A percentile compares a stretch with the other conserved stretches of the same genome.
Conservation (phyloP, 2,888 invertebrate species). For the Andrena dorsata region DNA sequence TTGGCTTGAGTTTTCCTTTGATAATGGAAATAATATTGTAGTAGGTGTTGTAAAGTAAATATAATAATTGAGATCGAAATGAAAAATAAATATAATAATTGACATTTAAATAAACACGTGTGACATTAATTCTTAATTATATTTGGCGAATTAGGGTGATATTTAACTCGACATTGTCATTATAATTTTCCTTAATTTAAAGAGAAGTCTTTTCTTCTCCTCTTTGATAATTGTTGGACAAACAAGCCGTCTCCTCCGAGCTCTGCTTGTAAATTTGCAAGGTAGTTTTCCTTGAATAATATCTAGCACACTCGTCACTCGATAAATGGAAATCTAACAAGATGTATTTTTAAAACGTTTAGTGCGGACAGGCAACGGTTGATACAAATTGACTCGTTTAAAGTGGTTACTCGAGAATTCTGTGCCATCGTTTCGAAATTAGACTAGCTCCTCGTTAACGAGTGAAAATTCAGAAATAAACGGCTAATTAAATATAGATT, state of each 20-base stretch:
- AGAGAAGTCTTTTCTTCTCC: not conserved
- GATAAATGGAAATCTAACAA: constrained; percentile 9
- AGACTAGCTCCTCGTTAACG: too few species aligned
- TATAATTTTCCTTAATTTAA: constrained; percentile 2
- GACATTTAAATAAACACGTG: too few species aligned
- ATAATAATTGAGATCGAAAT: too few species aligned
- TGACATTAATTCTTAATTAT: too few species aligned
- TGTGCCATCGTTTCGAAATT: too few species aligned
- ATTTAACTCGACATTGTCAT: not conserved
- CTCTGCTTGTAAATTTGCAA: not conserved
- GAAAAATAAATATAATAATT: too few species aligned
- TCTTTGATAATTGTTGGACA: not conserved
- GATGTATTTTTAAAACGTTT: not conserved
- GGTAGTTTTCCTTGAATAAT: not conserved
- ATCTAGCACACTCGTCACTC: not conserved
- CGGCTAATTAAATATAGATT: too few species aligned
- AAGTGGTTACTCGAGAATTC: too few species aligned
- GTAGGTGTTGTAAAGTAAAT: not conserved
- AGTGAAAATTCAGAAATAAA: too few species aligned
- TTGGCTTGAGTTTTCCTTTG: not conserved
- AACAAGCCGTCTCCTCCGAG: not conserved
- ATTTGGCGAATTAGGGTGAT: too few species aligned
- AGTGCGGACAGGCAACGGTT: not conserved
- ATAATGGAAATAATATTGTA: not conserved
- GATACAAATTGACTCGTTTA: not conserved